A percentile compares a stretch with the other conserved stretches of the same genome.
Conservation (phyloP, 37 sponge, comb jelly and placozoan species). For the Corticium candelabrum region DNA sequence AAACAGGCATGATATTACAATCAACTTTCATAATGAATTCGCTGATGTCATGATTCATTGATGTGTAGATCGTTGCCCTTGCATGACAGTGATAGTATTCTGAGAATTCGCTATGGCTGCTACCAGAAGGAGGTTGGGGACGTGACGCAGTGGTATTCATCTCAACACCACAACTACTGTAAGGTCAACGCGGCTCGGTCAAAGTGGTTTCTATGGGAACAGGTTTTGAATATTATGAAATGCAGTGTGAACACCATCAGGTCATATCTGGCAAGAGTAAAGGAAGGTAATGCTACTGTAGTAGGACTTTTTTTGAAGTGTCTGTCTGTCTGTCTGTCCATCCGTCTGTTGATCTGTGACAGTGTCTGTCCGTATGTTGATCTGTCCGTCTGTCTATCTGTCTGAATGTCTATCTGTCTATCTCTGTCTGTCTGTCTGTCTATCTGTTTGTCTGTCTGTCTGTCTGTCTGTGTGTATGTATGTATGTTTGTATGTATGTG, state of each 20-base stretch:
- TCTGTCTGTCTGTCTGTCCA: too few relatives aligned
- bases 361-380: too few relatives aligned
- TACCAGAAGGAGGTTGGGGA: slow-evolving; percentile 48
- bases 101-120: slow-evolving; percentile 16
- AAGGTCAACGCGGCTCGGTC: slow-evolving; percentile 58
- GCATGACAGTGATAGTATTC: slow-evolving; percentile 64
- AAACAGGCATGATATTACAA: slow-evolving; percentile 18
- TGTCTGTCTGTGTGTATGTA: too few relatives aligned
- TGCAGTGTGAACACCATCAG: slow-evolving; percentile 1
- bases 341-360: too few relatives aligned
- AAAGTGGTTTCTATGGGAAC: slow-evolving; percentile 66
- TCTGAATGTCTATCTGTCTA: too few relatives aligned
- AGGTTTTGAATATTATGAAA: slow-evolving; percentile 5
- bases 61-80: slow-evolving; percentile 47
- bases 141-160: slow-evolving; percentile 52
- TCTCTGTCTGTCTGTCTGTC: too few relatives aligned
- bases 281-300: too few relatives aligned
- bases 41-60: not conserved
- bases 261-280: not conserved
- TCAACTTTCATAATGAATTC: not conserved
- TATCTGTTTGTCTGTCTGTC: too few relatives aligned
- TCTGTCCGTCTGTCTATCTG: too few relatives aligned
- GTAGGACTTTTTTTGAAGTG: too few relatives aligned
- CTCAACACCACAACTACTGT: slow-evolving; percentile 72
- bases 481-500: too few relatives aligned